Conservation (phyloP, 2,797 vertebrate genomes). For the Echiichthys vipera region DNA sequence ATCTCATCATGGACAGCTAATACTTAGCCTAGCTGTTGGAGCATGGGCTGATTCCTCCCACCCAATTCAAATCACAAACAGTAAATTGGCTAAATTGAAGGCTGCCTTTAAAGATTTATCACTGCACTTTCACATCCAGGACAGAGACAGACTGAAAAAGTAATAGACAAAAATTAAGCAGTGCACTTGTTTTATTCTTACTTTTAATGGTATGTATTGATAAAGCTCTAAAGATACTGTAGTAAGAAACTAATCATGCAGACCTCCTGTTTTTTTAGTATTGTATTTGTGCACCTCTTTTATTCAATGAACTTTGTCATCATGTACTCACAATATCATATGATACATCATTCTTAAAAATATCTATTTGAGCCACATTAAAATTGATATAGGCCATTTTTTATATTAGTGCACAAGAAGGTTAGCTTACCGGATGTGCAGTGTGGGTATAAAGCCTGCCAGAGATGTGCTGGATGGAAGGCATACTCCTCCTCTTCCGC, state of each 20-base stretch:
- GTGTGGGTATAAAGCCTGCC: too few relatives aligned
- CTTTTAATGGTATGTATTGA: neutral
- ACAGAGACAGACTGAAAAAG: neutral
- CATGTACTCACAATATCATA: neutral
- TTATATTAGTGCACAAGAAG: neutral
- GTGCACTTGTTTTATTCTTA: neutral
- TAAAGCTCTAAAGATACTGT: constrained; percentile 1
- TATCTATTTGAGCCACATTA: neutral
- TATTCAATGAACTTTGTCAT: neutral
- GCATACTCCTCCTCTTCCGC: too few relatives aligned
- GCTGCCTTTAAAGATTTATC: constrained; percentile 10
- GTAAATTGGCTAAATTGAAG: constrained; percentile 25
- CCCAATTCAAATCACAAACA: constrained; percentile 16
- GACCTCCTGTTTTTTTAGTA: neutral
- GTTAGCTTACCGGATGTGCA: too few relatives aligned
- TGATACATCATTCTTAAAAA: neutral
- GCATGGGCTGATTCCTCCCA: constrained; percentile 45
- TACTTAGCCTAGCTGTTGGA: constrained; percentile 34
- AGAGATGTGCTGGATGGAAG: too few relatives aligned
- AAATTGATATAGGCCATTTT: neutral
- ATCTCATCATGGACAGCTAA: constrained; percentile 63
- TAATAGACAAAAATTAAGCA: neutral
- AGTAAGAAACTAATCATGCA: too few relatives aligned
- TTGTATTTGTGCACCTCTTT: neutral
- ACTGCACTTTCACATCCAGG: neutral